phyloP scores from a whole-genome alignment of 2,888 invertebrate species.

The Pristionchus mayeri region DNA sequence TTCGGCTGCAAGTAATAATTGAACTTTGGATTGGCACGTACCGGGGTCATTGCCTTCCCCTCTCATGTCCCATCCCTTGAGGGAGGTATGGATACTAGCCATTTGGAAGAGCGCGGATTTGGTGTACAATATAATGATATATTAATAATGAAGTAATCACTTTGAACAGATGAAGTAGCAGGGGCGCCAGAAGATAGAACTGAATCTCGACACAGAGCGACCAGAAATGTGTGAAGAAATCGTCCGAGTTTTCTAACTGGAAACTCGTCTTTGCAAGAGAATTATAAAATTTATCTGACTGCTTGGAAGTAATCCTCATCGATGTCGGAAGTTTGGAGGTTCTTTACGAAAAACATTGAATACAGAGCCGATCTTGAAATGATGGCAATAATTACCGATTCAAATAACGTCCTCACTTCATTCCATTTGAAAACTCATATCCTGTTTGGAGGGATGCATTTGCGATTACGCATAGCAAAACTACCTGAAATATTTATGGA shows the following conservation, averaged over 20 bases:
- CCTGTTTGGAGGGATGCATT: neutral
- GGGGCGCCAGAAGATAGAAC: conserved; percentile 1
- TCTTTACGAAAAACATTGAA: neutral
- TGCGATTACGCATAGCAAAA: neutral
- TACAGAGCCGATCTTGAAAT: conserved; percentile 28
- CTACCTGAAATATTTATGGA: neutral
- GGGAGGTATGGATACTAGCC: too few relatives aligned
- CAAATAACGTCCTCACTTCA: neutral
- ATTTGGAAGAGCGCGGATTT: too few relatives aligned
- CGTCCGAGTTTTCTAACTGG: neutral
- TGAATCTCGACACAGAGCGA: conserved; percentile 2
- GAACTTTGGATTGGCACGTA: too few relatives aligned
- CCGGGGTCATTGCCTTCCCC: too few relatives aligned
- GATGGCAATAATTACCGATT: neutral
- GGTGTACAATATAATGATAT: neutral
- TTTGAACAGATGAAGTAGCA: neutral
- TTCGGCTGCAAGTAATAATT: neutral
- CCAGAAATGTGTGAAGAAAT: conserved; percentile 17
- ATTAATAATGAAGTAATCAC: neutral
- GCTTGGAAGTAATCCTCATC: conserved; percentile 20
- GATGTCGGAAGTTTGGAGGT: neutral
- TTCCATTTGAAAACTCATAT: neutral
- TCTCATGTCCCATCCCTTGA: too few relatives aligned
- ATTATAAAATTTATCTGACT: neutral
- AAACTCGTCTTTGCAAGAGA: neutral